Percentiles rank a stretch among this genome's conserved stretches.
phyloP scores from a whole-genome alignment of 2,113 vertebrate genomes.

The Centropristis striata region DNA sequence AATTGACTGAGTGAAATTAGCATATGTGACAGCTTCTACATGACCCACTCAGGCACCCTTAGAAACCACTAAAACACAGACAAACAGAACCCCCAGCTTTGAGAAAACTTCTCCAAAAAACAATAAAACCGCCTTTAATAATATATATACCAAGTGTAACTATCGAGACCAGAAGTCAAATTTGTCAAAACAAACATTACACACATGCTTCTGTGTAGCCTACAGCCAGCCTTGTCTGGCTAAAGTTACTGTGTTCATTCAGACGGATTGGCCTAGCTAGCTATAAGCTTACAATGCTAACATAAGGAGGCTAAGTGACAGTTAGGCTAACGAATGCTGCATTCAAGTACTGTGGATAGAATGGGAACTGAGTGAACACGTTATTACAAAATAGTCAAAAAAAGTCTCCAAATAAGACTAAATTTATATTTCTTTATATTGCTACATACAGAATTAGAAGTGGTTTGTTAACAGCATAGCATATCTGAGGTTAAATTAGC shows the following conservation, averaged over 20 bases:
- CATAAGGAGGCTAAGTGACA: neutral
- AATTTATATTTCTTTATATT: neutral
- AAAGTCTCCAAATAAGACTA: neutral
- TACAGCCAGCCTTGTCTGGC: neutral
- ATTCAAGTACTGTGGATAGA: neutral
- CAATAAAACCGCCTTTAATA: neutral
- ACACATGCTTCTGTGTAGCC: neutral
- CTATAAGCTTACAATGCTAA: neutral
- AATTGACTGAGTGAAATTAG: slow-evolving; percentile 7
- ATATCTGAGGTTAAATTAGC: neutral
- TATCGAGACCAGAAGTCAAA: neutral
- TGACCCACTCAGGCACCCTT: neutral
- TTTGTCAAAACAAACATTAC: neutral
- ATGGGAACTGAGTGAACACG: neutral
- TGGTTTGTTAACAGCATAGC: neutral
- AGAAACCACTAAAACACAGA: neutral
- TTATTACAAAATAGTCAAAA: neutral
- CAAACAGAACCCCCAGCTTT: neutral
- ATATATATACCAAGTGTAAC: neutral
- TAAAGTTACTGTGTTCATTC: neutral
- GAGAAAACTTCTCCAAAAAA: neutral
- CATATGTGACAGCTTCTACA: neutral
- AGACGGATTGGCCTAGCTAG: neutral
- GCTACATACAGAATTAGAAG: neutral
- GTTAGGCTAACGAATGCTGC: neutral